Evolutionary conservation across 2,113 vertebrate species (phyloP).

Genomic region (Lamprotornis superbus): DNA sequence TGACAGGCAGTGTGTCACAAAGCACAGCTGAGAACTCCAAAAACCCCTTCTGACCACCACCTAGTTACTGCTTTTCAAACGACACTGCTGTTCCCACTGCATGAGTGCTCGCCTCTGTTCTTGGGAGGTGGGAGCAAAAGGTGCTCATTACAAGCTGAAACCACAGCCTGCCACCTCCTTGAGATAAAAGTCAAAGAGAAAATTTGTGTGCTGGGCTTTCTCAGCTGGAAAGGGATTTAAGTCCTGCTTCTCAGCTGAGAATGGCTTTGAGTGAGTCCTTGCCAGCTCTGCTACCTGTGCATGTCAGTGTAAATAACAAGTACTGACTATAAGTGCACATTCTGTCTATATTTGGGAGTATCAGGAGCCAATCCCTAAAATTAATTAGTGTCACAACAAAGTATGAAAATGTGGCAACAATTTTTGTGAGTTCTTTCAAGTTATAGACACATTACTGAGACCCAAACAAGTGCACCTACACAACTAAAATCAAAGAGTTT

Average conservation of each 20-base stretch:
- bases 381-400: neutral
- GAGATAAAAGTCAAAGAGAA: neutral
- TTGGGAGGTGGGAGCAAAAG: neutral
- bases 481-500: neutral
- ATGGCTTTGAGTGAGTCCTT: neutral
- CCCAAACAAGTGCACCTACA: neutral
- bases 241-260: neutral
- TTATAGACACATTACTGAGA: neutral
- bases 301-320: neutral
- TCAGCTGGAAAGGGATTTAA: neutral
- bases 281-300: neutral
- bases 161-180: neutral
- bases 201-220: neutral
- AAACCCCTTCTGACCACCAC: neutral
- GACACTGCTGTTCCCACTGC: neutral
- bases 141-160: neutral
- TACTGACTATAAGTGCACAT: rapidly evolving
- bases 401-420: neutral
- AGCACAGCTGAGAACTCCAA: neutral
- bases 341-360: neutral
- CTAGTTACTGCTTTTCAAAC: neutral
- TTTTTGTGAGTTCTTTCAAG: neutral
- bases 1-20: rapidly evolving
- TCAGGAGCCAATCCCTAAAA: neutral
- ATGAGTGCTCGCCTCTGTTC: neutral